phyloP scores from a whole-genome alignment of 1,140 invertebrate species.

The Pentalonia nigronervosa region DNA sequence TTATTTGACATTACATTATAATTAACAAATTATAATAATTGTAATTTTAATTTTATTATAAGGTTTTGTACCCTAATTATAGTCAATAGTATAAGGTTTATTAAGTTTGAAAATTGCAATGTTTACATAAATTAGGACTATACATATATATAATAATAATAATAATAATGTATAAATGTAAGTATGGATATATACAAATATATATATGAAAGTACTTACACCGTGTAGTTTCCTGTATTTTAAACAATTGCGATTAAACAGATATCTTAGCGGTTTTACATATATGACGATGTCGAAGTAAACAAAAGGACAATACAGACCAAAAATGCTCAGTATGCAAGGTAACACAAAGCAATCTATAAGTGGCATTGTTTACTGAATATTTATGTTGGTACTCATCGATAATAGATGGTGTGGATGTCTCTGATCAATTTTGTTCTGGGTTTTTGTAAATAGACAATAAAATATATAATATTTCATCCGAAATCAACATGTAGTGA shows the following conservation, averaged over 20 bases:
- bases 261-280: neutral
- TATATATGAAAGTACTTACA: neutral
- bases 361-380: conserved; percentile 14
- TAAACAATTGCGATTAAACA: neutral
- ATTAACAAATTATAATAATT: neutral
- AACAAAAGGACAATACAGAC: neutral
- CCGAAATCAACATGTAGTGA: neutral
- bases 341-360: neutral
- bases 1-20: neutral
- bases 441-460: neutral
- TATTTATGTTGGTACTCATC: neutral
- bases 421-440: neutral
- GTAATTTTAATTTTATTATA: neutral
- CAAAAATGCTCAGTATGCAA: neutral
- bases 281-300: neutral
- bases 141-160: neutral
- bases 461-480: neutral
- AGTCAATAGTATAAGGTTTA: neutral
- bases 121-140: neutral
- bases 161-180: too few species aligned
- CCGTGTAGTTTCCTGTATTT: neutral
- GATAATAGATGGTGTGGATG: neutral
- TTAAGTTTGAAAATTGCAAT: neutral
- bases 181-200: neutral
- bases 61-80: neutral